phyloP scores from a whole-genome alignment of 1,140 invertebrate species.

The Augochlora pura region DNA sequence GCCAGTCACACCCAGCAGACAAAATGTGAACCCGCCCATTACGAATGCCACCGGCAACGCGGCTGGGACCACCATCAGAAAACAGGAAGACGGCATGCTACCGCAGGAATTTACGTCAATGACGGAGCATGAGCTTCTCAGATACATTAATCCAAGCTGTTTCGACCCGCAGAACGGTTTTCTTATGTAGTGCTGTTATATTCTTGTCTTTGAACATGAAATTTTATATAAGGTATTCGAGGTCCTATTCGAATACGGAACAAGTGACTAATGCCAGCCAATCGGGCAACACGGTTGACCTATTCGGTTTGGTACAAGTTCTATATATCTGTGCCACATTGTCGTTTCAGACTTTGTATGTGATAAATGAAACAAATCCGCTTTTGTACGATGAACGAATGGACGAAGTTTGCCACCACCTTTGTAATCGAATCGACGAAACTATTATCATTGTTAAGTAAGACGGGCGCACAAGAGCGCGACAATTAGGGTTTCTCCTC shows the following conservation, averaged over 20 bases:
- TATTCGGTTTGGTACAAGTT: slow-evolving; percentile 30
- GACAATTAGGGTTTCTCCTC: slow-evolving; percentile 64
- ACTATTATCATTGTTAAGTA: slow-evolving; percentile 62
- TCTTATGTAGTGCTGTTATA: slow-evolving; percentile 71
- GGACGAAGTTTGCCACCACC: slow-evolving; percentile 44
- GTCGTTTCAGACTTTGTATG: slow-evolving; percentile 47
- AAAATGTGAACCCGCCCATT: slow-evolving; percentile 67
- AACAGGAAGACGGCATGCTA: slow-evolving; percentile 80
- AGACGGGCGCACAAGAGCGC: slow-evolving; percentile 70
- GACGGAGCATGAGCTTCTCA: slow-evolving; percentile 91
- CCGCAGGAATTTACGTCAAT: slow-evolving; percentile 88
- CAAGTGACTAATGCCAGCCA: slow-evolving; percentile 24
- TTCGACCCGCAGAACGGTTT: slow-evolving; percentile 84
- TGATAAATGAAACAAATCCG: slow-evolving; percentile 37
- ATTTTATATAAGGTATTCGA: slow-evolving; percentile 25
- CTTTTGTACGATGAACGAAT: slow-evolving; percentile 41
- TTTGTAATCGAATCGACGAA: slow-evolving; percentile 41
- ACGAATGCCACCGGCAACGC: slow-evolving; percentile 59
- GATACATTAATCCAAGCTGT: slow-evolving; percentile 92
- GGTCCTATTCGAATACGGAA: neutral
- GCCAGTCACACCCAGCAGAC: slow-evolving; percentile 63
- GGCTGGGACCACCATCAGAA: slow-evolving; percentile 63
- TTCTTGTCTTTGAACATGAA: slow-evolving; percentile 36
- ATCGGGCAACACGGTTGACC: slow-evolving; percentile 4
- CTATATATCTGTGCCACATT: slow-evolving; percentile 46